Conservation (phyloP, 2,888 invertebrate species). For the Labia minor region DNA sequence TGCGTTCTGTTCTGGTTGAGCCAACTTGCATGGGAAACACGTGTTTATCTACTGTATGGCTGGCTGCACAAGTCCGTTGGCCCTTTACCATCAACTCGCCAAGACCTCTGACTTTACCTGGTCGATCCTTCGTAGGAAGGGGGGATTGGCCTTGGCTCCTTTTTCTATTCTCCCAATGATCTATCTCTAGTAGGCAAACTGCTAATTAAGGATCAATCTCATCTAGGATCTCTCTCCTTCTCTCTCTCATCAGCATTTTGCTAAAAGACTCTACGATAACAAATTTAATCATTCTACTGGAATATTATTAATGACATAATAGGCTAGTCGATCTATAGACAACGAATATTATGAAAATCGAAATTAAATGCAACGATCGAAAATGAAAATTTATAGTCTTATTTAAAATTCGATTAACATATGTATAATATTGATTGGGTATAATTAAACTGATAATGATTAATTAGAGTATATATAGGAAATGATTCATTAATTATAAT, state of each 20-base stretch:
- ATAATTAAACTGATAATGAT: too few species aligned
- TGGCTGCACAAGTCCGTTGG: slow-evolving; percentile 5
- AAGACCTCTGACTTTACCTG: background rate
- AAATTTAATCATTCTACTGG: background rate
- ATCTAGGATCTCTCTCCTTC: slow-evolving; percentile 13
- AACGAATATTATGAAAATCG: too few species aligned
- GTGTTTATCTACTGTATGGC: background rate
- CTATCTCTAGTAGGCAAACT: background rate
- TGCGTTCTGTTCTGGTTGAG: background rate
- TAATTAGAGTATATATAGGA: too few species aligned
- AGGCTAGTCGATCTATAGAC: too few species aligned
- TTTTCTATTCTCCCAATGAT: background rate
- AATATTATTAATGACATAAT: too few species aligned
- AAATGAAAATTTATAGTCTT: too few species aligned
- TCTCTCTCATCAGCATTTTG: background rate
- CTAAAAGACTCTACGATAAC: background rate
- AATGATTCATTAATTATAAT: too few species aligned
- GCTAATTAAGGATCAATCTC: background rate
- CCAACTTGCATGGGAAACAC: slow-evolving; percentile 5
- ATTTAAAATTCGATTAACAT: too few species aligned
- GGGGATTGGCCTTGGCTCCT: background rate
- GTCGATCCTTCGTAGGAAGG: background rate
- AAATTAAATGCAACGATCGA: too few species aligned
- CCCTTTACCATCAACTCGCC: background rate
- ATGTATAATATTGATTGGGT: too few species aligned